Conservation (phyloP, 2,113 vertebrate species). For the Nerophis ophidion region DNA sequence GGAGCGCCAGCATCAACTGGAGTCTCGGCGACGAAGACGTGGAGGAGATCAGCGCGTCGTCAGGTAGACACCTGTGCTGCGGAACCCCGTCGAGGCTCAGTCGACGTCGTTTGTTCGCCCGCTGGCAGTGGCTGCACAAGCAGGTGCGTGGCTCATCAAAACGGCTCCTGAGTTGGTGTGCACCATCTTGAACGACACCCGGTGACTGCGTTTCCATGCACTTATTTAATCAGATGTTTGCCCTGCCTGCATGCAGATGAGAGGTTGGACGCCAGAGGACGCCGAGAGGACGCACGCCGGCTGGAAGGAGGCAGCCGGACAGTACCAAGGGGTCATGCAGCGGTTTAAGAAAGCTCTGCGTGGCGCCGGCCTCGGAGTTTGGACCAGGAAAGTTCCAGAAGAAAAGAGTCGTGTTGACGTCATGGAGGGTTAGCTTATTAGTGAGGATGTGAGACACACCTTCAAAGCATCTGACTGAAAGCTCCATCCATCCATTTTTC, state of each 20-base stretch:
- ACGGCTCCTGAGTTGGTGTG: no score
- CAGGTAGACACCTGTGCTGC: conserved; percentile 20
- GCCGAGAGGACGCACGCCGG: conserved; percentile 1
- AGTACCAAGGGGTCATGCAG: conserved; percentile 46
- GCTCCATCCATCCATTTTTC: no score
- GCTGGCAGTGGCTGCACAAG: conserved; percentile 46
- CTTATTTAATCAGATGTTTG: not conserved
- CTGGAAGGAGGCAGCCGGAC: conserved; percentile 33
- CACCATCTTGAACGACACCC: no score
- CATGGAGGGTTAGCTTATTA: no score
- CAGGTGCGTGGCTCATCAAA: conserved; percentile 26
- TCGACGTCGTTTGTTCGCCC: conserved; percentile 28
- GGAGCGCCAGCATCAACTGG: conserved; percentile 48
- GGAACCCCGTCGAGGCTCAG: conserved; percentile 50
- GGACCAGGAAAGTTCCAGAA: conserved; percentile 28
- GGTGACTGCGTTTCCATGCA: not conserved
- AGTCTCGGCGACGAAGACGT: conserved; percentile 27
- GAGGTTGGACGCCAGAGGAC: not conserved
- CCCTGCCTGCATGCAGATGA: conserved; percentile 26
- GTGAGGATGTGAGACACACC: no score
- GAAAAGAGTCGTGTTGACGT: no score
- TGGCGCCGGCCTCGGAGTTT: conserved; percentile 37
- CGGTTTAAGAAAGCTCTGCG: conserved; percentile 35
- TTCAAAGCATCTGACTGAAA: no score
- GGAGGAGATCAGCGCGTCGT: conserved; percentile 51